Evolutionary conservation across 2,888 invertebrate genomes (phyloP), one percentile per base, ranked within the genome.

Genomic region (Cephalotes varians): DNA sequence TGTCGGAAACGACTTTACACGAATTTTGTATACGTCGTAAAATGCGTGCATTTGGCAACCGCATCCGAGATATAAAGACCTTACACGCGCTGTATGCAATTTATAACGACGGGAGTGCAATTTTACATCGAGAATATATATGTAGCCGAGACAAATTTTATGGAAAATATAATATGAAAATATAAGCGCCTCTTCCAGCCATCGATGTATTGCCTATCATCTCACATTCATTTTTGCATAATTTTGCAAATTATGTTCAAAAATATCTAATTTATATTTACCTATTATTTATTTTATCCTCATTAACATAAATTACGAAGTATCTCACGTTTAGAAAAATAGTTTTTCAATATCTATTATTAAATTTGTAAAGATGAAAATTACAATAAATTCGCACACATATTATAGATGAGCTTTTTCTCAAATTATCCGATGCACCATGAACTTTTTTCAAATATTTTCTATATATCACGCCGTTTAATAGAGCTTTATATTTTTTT

Each of bases 21-120:
- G 47, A 60, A 34, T 73, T 28, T 40, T 10, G 54, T 54, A 56
- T 44, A 67, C 18, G 44, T 77, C 72, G 10, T 71, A 77, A 77
- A 71, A 72, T 44, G 44, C 77, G 44, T 21, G 44, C 25, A 44
- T 77, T 71, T 44, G 54, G 21, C 34, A 37, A 71, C 72, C n/a
- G 44, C 56, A 54, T 69, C 40, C 54, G 40, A 34, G 31, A 37
- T 56, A 56, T 71, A 79, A 79, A 79, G 21, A 25, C 25, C 71
- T 56, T 44, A 34, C 31, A 44, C 64, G 54, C 40, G 28, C 54
- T 28, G 28, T 40, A 21, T 31, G 76, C 56, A 77, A 77, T 79
- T 71, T 79, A 79, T 71, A 79, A 71, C 77, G 77, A 31, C 21
- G 56, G 25, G 15, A 77, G 71, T 51, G 77, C 72, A 77, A 71